Conservation (phyloP, 2,113 vertebrate species). For the Orycteropus afer region DNA sequence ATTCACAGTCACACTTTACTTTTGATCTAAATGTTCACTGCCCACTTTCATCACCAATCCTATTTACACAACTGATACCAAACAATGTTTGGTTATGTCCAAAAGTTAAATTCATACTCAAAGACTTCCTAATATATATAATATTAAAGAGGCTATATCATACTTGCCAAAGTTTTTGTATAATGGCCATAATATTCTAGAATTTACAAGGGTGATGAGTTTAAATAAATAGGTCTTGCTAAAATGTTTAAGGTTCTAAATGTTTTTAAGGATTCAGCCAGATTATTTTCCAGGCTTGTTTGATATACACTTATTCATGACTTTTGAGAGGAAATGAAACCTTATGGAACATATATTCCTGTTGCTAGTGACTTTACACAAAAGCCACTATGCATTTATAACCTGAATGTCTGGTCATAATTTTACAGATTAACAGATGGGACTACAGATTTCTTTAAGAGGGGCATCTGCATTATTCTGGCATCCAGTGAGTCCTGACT, state of each 20-base stretch:
- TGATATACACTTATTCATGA: neutral
- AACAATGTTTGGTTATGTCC: neutral
- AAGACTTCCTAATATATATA: neutral
- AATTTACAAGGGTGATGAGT: neutral
- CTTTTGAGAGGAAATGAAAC: slow-evolving; percentile 31
- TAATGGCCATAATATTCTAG: neutral
- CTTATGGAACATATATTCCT: neutral
- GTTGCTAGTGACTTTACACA: neutral
- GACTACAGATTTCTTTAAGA: neutral
- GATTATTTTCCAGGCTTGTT: slow-evolving; percentile 5
- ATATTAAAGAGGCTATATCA: neutral
- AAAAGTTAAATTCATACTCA: neutral
- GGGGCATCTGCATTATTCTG: neutral
- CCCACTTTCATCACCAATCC: neutral
- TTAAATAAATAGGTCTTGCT: neutral
- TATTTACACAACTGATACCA: slow-evolving; percentile 6
- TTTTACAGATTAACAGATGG: neutral
- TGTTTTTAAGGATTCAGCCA: neutral
- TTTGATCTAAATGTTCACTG: slow-evolving; percentile 43
- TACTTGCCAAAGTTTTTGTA: neutral
- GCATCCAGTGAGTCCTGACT: neutral
- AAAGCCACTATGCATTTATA: neutral
- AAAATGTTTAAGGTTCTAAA: neutral
- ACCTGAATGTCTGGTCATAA: neutral
- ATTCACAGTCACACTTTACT: slow-evolving; percentile 37